Percentiles rank a stretch among this genome's conserved stretches.
These are phyloP conservation scores for Sapayoa aenigma DNA, from an alignment of 2,113 vertebrate genomes.

Conservation along the genomic window DNA sequence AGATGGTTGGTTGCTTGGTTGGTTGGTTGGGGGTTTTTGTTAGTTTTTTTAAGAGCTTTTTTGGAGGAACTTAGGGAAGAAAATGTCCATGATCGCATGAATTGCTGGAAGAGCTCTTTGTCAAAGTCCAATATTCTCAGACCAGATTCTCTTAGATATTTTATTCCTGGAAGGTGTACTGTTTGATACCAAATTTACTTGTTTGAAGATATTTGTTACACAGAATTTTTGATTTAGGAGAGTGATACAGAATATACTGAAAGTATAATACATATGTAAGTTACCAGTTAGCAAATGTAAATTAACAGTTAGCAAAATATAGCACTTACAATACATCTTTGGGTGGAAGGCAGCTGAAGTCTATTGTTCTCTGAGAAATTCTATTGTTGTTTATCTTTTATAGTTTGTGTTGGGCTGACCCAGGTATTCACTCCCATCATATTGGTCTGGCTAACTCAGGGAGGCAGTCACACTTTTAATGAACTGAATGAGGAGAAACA, in stretches of 20 bases:
- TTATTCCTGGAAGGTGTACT: background rate
- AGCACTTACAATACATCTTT: background rate
- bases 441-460: background rate
- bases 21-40: too few species aligned
- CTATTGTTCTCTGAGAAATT: background rate
- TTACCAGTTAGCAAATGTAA: background rate
- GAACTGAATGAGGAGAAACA: background rate
- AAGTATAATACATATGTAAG: background rate
- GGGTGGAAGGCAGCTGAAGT: background rate
- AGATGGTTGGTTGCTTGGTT: background rate
- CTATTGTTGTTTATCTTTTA: background rate
- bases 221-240: background rate
- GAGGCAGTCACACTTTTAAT: background rate
- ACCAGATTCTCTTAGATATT: background rate
- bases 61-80: background rate
- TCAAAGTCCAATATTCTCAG: background rate
- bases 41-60: background rate
- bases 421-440: fast-evolving
- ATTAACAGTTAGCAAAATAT: background rate
- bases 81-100: background rate
- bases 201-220: background rate
- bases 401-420: background rate
- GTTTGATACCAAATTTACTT: background rate
- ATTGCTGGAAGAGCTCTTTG: background rate
- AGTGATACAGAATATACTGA: background rate